These are phyloP conservation scores for Mizuhopecten yessoensis DNA, from an alignment of 1,140 invertebrate species.

Conservation along the genomic window DNA sequence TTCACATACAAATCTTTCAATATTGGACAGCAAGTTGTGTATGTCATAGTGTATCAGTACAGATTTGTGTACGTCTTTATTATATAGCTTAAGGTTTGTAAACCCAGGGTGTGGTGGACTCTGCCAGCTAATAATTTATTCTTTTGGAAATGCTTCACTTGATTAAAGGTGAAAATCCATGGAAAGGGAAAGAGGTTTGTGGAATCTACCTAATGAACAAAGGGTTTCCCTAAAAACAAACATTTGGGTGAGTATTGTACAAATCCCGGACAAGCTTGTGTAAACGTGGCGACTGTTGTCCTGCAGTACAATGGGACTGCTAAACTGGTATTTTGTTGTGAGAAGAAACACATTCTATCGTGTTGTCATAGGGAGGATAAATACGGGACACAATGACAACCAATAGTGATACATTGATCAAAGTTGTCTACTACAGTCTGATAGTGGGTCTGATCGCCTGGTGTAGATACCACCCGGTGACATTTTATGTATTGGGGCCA, in stretches of 20 bases:
- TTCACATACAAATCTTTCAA: too few species aligned
- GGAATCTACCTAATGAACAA: conserved; percentile 38
- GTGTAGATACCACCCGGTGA: too few species aligned
- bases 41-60: neutral
- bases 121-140: conserved; percentile 14
- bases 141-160: conserved; percentile 12
- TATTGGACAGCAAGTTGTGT: too few species aligned
- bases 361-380: conserved; percentile 18
- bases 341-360: conserved; percentile 8
- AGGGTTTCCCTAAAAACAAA: neutral
- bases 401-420: neutral
- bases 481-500: too few species aligned
- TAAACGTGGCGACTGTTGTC: neutral
- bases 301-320: neutral
- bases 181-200: neutral
- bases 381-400: neutral
- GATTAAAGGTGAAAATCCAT: conserved; percentile 28
- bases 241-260: conserved; percentile 12
- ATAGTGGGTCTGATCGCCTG: too few species aligned
- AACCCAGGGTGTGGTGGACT: neutral
- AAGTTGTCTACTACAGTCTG: neutral
- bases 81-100: neutral
- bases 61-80: neutral
- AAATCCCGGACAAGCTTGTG: conserved; percentile 3
- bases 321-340: neutral